phyloP scores from a whole-genome alignment of 2,888 invertebrate species.

The Polymixis lichenea region DNA sequence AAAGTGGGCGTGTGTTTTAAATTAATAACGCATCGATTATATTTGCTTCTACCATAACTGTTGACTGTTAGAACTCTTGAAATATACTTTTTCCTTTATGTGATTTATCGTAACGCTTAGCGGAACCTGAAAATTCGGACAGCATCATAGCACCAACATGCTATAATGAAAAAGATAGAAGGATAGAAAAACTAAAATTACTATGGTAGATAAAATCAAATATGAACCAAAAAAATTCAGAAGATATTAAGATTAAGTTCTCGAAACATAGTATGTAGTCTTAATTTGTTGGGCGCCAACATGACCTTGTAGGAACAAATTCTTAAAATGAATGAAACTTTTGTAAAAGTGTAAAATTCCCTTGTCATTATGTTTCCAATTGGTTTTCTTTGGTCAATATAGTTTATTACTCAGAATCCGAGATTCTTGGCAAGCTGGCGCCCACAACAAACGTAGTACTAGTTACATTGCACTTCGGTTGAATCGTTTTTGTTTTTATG shows the following conservation, averaged over 20 bases:
- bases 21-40: conserved; percentile 20
- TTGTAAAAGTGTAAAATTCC: conserved; percentile 24
- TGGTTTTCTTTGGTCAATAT: conserved; percentile 47
- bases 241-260: not conserved
- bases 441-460: conserved; percentile 6
- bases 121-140: not conserved
- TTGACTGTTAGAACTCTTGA: not conserved
- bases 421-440: conserved; percentile 55
- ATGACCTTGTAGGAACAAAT: not conserved
- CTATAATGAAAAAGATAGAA: not conserved
- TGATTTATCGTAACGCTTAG: not conserved
- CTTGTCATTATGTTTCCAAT: conserved; percentile 34
- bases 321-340: not conserved
- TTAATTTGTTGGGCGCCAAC: not conserved
- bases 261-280: not conserved
- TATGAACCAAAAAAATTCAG: not conserved
- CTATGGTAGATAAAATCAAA: not conserved
- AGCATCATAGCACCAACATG: not conserved
- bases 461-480: conserved; percentile 18
- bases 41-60: not conserved
- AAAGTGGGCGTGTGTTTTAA: conserved; percentile 15
- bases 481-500: conserved; percentile 53
- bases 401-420: conserved; percentile 58
- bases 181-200: not conserved
- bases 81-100: not conserved